Evolutionary conservation across 2,888 invertebrate genomes (phyloP).

Genomic region (Aphrophora alni): DNA sequence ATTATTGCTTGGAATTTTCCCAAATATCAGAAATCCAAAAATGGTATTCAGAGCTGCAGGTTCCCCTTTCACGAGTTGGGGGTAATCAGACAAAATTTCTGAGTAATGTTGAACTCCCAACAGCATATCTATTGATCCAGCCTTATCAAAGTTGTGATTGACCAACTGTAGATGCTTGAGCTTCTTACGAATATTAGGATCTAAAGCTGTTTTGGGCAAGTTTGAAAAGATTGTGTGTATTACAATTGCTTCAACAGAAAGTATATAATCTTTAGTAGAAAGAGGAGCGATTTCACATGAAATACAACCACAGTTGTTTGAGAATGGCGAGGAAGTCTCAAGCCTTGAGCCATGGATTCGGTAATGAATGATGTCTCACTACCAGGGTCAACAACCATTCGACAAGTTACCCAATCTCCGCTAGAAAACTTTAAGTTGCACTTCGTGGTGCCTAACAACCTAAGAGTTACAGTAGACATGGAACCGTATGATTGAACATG

Average conservation of each 20-base stretch:
- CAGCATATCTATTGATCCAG: background rate
- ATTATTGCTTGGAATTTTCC: background rate
- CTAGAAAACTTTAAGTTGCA: background rate
- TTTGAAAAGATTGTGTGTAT: conserved; percentile 2
- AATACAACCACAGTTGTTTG: background rate
- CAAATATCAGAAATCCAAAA: conserved; percentile 12
- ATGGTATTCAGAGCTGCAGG: background rate
- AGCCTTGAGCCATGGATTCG: background rate
- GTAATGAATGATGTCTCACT: conserved; percentile 7
- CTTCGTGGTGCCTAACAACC: background rate
- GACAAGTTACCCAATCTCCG: background rate
- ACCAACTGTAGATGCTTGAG: background rate
- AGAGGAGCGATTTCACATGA: conserved; percentile 4
- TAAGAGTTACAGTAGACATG: background rate
- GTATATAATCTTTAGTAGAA: background rate
- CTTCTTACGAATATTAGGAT: background rate
- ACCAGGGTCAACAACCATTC: background rate
- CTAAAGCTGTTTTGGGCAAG: background rate
- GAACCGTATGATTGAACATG: background rate
- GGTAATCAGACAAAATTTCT: background rate
- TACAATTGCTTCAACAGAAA: conserved; percentile 10
- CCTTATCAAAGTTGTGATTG: background rate
- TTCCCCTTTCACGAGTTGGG: background rate
- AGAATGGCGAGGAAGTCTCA: background rate
- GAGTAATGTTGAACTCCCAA: conserved; percentile 10